Evolutionary conservation across 1,140 invertebrate genomes (phyloP).

Genomic region (Papilio polyxenes): DNA sequence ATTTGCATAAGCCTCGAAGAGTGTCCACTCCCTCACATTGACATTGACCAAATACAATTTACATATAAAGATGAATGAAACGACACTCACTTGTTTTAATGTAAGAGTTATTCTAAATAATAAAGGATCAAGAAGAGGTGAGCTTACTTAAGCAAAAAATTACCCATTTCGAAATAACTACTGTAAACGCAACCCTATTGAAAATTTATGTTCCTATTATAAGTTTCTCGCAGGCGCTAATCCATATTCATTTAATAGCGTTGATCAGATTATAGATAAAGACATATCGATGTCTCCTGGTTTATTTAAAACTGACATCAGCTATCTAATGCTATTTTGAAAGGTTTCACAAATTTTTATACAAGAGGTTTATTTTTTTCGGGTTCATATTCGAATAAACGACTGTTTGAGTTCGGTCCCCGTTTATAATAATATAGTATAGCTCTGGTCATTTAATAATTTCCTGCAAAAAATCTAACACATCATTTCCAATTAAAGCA

Average conservation of each 20-base stretch:
- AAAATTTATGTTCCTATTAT: constrained; percentile 7
- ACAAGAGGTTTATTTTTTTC: neutral
- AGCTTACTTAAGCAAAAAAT: neutral
- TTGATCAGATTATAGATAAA: constrained; percentile 14
- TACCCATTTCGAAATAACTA: neutral
- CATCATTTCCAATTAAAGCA: too few species aligned
- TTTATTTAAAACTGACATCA: constrained; percentile 1
- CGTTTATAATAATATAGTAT: too few species aligned
- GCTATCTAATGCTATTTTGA: neutral
- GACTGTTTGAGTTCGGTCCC: too few species aligned
- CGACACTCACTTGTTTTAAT: neutral
- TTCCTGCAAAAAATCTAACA: too few species aligned
- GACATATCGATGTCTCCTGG: neutral
- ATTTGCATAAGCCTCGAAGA: constrained; percentile 6
- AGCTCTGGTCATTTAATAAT: too few species aligned
- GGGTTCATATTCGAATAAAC: too few species aligned
- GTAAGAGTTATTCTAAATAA: neutral
- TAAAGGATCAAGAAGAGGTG: neutral
- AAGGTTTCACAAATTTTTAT: neutral
- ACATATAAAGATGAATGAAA: neutral
- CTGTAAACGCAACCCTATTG: neutral
- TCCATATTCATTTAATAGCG: constrained; percentile 2
- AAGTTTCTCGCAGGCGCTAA: neutral
- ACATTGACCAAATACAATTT: constrained; percentile 1
- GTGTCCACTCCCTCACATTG: constrained; percentile 3